Base-by-base conservation (phyloP, 2,113 vertebrate species). In the Boleophthalmus pectinirostris region DNA sequence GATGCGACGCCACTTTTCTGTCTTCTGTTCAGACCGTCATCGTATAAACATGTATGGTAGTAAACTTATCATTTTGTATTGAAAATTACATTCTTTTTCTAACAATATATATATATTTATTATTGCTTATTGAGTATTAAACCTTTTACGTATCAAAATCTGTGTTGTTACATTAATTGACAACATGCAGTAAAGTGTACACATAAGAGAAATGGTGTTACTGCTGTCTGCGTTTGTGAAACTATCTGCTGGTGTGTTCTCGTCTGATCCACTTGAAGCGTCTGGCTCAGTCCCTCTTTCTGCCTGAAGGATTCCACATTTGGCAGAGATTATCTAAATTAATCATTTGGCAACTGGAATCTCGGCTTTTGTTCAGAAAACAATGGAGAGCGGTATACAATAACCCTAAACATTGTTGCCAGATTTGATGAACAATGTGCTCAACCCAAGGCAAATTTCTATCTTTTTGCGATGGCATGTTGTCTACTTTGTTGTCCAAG, bases 331-430 rank as follows among this genome's bases (percentile, higher is more conserved):
- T 12, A 25, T 54, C 12, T 23, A 58, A 24, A 58, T 25, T 58
- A 58, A 58, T 58, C 56, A 58, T 58, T 58, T 58, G 56, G 56
- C 56, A 58, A 24, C 23, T 58, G 56, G 24, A 58, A 58, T 58
- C 13, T 58, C 56, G 14, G 2, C 13, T 58, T 58, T 58, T 58
- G 56, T 58, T 58, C 23, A 25, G 23, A 58, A 58, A 58, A 25
- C 56, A 25, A 58, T 58, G 56, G 23, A 25, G 23, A 15, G 21
- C 56, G 3, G 24, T 58, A 25, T 58, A 58, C 56, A 58, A 58
- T 25, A 25, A 25, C 23, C 56, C 56, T 4, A 58, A 58, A 58
- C 56, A 58, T 24, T 1, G 12, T 2, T 58, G 56, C 56, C 56
- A 58, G 56, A 58, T 58, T 58, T 14, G 4, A 25, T 58, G 24